Percentiles rank a stretch among this genome's conserved stretches.
Conservation (phyloP, 2,113 vertebrate species). For the Seriola dumerili region DNA sequence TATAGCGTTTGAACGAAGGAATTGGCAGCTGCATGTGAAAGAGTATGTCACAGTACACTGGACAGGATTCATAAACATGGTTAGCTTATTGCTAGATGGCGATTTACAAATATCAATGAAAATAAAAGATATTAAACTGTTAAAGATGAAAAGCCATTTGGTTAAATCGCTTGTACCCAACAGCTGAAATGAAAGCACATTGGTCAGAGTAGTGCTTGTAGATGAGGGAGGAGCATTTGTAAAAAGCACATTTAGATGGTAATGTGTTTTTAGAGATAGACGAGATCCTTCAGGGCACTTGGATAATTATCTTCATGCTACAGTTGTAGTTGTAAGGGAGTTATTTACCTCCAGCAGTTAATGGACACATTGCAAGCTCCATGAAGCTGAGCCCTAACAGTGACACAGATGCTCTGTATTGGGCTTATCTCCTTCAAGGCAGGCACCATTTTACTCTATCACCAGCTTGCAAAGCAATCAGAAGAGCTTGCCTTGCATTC, state of each 20-base stretch:
- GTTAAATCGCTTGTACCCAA: background rate
- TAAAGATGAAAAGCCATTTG: background rate
- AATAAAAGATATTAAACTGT: background rate
- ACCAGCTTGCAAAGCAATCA: background rate
- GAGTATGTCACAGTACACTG: background rate
- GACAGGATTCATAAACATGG: background rate
- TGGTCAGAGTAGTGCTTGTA: background rate
- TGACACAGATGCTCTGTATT: conserved; percentile 52
- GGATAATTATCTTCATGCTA: conserved; percentile 60
- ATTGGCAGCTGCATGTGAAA: too few relatives aligned
- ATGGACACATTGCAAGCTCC: conserved; percentile 42
- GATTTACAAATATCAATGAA: background rate
- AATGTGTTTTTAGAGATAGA: conserved; percentile 47
- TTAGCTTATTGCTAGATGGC: background rate
- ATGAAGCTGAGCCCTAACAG: conserved; percentile 28
- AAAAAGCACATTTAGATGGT: conserved; percentile 37
- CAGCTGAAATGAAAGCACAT: conserved; percentile 17
- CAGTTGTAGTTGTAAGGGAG: conserved; percentile 43
- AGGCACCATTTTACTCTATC: conserved; percentile 6
- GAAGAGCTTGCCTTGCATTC: conserved; percentile 1
- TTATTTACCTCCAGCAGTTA: conserved; percentile 64
- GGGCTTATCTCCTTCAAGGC: conserved; percentile 12
- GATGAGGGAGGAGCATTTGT: background rate
- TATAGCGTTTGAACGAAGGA: background rate
- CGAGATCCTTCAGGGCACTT: conserved; percentile 43